Base-by-base conservation (phyloP, 2,113 vertebrate genomes). In the Numida meleagris region DNA sequence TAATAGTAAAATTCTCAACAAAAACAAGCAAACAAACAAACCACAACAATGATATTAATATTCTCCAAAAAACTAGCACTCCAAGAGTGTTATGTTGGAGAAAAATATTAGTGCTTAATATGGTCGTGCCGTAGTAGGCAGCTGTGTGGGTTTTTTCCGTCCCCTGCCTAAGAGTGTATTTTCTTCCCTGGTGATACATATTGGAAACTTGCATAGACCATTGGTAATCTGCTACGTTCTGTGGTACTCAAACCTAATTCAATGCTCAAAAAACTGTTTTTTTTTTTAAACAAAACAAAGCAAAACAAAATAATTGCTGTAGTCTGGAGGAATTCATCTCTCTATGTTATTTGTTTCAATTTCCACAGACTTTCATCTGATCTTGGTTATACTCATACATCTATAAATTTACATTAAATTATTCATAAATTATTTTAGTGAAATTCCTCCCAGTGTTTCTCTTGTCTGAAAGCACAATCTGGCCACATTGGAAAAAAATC, bases 341-440 rank as follows among this genome's bases (percentile, higher is more conserved):
- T 76, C 72, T 82, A 31, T 27, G 19, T 62, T 58, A 29, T 29
- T 40, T 40, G 3, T 72, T 97, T 81, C 55, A 88, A 59, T 84
- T 85, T 94, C 76, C 18, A 57, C 45, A 51, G 34, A 48, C 9
- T 45, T 63, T 82, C 42, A 79, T 89, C 77, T 94, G 79, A 95
- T 57, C 24, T 93, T 79, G 25, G 31, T 85, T 96, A 89, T 81
- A 85, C 6, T 14, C 94, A 89, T 80, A 85, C 7, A 14, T 85
- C 45, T 66, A 51, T 53, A 91, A 68, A 72, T 89, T 81, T 86
- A 70, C 71, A 86, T 62, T 75, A 82, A 82, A 10, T 80, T 59
- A 20, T 79, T 92, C 88, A 34, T 87, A 81, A 89, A 65, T 80
- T 55, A 18, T 86, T 92, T 94, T 92, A 53, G 38, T 46, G 24